A percentile compares a stretch with the other conserved stretches of the same genome.
phyloP scores from a whole-genome alignment of 2,888 invertebrate species.

The Apeira syringaria region DNA sequence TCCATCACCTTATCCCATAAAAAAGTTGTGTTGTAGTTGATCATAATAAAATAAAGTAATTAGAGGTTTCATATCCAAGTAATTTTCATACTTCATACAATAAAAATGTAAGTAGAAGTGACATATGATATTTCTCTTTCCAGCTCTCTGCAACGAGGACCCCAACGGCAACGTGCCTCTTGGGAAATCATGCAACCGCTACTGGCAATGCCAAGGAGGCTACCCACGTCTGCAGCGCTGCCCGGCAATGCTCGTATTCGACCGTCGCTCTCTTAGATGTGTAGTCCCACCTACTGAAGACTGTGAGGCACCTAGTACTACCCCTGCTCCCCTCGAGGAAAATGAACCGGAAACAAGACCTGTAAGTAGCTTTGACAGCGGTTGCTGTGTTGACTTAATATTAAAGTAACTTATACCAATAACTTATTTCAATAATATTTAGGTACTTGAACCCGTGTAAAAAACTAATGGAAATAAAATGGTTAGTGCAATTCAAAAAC shows the following conservation, averaged over 20 bases:
- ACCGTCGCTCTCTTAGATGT: constrained; percentile 91
- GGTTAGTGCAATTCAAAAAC: too few relatives aligned
- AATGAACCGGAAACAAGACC: constrained; percentile 61
- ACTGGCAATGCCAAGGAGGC: constrained; percentile 97
- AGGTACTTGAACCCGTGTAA: too few relatives aligned
- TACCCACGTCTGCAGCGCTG: constrained; percentile 95
- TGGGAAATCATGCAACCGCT: constrained; percentile 96
- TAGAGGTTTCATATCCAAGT: too few relatives aligned
- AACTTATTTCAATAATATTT: too few relatives aligned
- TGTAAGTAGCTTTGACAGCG: constrained; percentile 36
- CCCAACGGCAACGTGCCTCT: constrained; percentile 95
- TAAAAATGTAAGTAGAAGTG: too few relatives aligned
- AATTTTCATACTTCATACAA: too few relatives aligned
- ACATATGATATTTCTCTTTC: constrained; percentile 37
- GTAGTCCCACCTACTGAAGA: constrained; percentile 96
- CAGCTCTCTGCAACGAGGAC: constrained; percentile 95
- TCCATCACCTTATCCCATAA: too few relatives aligned
- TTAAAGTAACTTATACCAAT: too few relatives aligned
- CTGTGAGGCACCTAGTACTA: constrained; percentile 92
- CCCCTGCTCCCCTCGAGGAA: constrained; percentile 85
- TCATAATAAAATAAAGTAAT: too few relatives aligned
- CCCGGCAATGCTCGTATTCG: constrained; percentile 95
- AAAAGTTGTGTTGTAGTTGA: too few relatives aligned
- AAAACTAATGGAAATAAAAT: too few relatives aligned
- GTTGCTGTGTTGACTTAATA: too few relatives aligned